Percentiles rank a stretch among this genome's conserved stretches.
phyloP scores from a whole-genome alignment of 1,140 invertebrate genomes.

The Tetramorium alpestre region DNA sequence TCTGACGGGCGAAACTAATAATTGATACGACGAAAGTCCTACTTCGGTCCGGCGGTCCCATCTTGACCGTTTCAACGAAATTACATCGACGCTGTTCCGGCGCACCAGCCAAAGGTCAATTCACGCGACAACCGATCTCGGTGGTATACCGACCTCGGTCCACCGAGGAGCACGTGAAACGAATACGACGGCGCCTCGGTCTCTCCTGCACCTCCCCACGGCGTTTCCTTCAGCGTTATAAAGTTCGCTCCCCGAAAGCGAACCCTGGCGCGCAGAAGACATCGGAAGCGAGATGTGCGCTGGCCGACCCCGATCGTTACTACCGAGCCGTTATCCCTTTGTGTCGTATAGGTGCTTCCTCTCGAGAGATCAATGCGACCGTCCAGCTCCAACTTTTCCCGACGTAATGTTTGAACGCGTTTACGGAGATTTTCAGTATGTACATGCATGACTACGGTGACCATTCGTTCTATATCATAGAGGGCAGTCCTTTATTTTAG shows the following conservation, averaged over 20 bases:
- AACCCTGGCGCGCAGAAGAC: background rate
- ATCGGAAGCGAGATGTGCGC: conserved; percentile 6
- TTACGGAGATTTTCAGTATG: background rate
- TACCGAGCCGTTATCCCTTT: conserved; percentile 37
- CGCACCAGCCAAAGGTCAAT: conserved; percentile 10
- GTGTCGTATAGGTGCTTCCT: conserved; percentile 50
- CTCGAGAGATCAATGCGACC: conserved; percentile 38
- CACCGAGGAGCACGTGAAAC: conserved; percentile 36
- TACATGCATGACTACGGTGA: no score
- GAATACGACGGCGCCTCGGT: conserved; percentile 50
- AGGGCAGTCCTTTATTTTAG: no score
- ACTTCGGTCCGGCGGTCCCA: background rate
- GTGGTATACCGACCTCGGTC: background rate
- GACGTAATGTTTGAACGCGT: background rate
- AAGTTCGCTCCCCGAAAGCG: conserved; percentile 51
- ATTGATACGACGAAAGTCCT: background rate
- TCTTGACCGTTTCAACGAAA: conserved; percentile 6
- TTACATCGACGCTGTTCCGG: conserved; percentile 34
- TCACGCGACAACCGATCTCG: conserved; percentile 25
- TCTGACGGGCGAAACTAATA: conserved; percentile 8
- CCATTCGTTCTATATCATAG: no score
- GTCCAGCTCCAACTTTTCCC: background rate
- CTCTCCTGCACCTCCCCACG: background rate
- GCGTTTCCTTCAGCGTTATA: conserved; percentile 57
- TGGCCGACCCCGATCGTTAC: conserved; percentile 27